Evolutionary conservation across 2,113 vertebrate genomes (phyloP).

Genomic region (Myodes glareolus): DNA sequence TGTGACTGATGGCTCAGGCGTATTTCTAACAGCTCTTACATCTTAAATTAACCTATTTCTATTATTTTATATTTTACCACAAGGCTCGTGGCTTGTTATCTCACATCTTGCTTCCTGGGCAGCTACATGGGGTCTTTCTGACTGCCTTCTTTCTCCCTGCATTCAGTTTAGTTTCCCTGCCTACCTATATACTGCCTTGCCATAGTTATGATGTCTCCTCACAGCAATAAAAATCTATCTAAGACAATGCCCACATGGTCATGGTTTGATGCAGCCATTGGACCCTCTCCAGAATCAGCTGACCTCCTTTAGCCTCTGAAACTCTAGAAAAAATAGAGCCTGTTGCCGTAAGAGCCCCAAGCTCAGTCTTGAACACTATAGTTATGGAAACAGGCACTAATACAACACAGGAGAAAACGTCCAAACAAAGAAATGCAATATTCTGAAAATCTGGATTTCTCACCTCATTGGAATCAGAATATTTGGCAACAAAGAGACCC

Average conservation of each 20-base stretch:
- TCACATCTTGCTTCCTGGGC: too few relatives aligned
- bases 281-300: background rate
- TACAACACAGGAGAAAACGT: background rate
- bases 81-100: too few relatives aligned
- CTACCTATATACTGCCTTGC: background rate
- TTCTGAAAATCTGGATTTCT: background rate
- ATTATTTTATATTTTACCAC: too few relatives aligned
- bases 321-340: background rate
- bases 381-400: background rate
- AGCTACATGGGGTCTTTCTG: too few relatives aligned
- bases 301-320: background rate
- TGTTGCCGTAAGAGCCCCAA: background rate
- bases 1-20: too few relatives aligned
- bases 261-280: fast-evolving
- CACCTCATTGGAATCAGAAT: constrained; percentile 35
- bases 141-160: too few relatives aligned
- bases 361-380: background rate
- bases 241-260: background rate
- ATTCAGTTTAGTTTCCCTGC: too few relatives aligned
- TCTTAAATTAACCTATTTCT: too few relatives aligned
- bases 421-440: background rate
- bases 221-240: background rate
- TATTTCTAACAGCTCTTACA: too few relatives aligned
- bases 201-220: background rate
- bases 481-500: background rate